A percentile compares a stretch with the other conserved stretches of the same genome.
Evolutionary conservation across 2,113 vertebrate genomes (phyloP).

Genomic region (Ceyx melanurus): DNA sequence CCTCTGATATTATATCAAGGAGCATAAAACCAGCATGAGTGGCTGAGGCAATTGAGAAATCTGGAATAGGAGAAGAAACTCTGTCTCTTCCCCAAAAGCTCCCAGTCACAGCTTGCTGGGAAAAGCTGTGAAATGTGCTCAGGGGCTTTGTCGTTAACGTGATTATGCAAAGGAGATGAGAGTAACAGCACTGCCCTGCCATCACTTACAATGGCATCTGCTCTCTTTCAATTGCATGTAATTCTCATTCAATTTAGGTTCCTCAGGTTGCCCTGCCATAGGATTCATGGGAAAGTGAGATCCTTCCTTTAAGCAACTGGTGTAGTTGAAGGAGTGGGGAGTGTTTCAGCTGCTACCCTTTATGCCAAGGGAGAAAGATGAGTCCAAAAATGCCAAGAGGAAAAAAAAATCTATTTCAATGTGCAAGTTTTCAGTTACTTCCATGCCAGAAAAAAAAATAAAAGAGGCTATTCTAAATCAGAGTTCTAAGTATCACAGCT

Average conservation of each 20-base stretch:
- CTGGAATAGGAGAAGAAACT: neutral
- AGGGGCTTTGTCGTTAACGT: neutral
- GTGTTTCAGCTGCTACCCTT: neutral
- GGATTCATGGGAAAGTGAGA: constrained; percentile 13
- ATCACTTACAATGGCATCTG: constrained; percentile 19
- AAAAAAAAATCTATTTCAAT: neutral
- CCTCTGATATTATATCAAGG: neutral
- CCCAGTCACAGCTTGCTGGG: neutral
- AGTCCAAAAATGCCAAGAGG: neutral
- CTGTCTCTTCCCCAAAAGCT: neutral
- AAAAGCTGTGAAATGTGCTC: constrained; percentile 23
- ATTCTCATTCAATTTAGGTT: constrained; percentile 35
- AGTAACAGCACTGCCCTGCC: neutral
- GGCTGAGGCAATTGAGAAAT: constrained; percentile 22
- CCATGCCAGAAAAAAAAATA: neutral
- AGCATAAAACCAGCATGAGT: neutral
- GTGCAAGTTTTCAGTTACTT: neutral
- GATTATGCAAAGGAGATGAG: constrained; percentile 23
- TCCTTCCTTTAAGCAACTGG: neutral
- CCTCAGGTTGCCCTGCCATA: neutral
- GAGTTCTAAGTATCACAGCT: neutral
- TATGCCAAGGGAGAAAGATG: neutral
- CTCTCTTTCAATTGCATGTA: constrained; percentile 27
- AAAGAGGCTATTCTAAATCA: neutral
- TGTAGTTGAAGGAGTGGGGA: neutral